Base-by-base conservation (phyloP, 2,888 invertebrate genomes). In the Hydrotaea diabolus region DNA sequence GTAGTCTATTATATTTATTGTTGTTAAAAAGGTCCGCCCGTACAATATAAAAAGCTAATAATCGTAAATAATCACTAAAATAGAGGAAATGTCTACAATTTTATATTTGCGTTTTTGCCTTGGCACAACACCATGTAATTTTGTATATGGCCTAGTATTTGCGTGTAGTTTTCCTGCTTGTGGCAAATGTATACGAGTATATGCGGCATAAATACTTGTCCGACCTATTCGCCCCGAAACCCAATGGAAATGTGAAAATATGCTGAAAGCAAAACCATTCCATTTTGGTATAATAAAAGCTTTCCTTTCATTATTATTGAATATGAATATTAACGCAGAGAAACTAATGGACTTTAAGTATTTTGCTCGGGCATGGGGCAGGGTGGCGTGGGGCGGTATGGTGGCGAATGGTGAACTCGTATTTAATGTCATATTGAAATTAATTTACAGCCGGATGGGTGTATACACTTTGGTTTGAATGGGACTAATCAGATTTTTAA, bases 11-110 rank as follows among this genome's bases (percentile, higher is more conserved):
- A 43, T 43, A 43, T 66, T 69, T 69, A 46, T 69, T 69, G 21
- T 69, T 69, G 43, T 69, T 23, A n/a, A 13, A 69, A 23, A 13
- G 43, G 66, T 43, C 69, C 23, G 46, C 43, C 23, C 39, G 62
- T 36, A 23, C 62, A 36, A 64, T 64, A 76, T 69, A 80, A 77
- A 83, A 74, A 73, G 64, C 75, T 76, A 78, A 81, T 84, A 81
- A 84, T 81, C 75, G 80, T 84, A 84, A 84, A 84, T 81, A 81
- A 81, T 78, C 78, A 76, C 81, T 84, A 78, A 81, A 75, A 64
- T 75, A 59, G 17, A 57, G 84, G 84, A 84, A 84, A 84, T 84
- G 76, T 81, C 75, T 78, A 78, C 75, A 80, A 72, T 78, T 59
- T 77, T 78, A 19, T 72, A 72, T 78, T 78, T 81, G 78, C 77